Evolutionary conservation across 2,888 invertebrate genomes (phyloP), one percentile per base, ranked within the genome.

Genomic region (Mythimna ferrago): DNA sequence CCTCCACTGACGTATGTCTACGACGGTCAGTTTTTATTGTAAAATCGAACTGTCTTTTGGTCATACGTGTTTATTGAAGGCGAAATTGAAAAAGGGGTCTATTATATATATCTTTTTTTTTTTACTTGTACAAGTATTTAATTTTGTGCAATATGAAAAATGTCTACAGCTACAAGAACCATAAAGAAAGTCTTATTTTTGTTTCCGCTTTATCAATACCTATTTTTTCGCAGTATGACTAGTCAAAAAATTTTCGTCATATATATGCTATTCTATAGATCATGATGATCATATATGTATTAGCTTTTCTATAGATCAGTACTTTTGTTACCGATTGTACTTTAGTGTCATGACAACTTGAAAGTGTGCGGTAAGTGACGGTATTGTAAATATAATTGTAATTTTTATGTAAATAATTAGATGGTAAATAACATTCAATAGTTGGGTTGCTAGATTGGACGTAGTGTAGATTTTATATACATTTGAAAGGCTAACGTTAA

Each of bases 391-490:
- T 89, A 89, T 73, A 83, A 81, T 82, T 92, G 92, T 92, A 92
- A 91, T 90, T 90, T 89, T 87, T 70, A 64, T 95, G 94, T 94
- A 94, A 88, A 94, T 94, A 94, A 71, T 76, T 90, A 91, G 84
- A 61, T 83, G 78, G 82, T 86, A 84, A 86, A 86, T 80, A 86
- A 69, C 77, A 89, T 86, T 88, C 86, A 85, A 89, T 92, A 93
- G 90, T 89, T 90, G 84, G 80, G 89, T 93, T 93, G 93, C 94
- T 94, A 94, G 92, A 90, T 91, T 88, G 86, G 84, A 87, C 78
- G 82, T 90, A 86, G 82, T 78, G 91, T 94, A 94, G 94, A 93
- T 94, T 94, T 94, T 93, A 87, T 92, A 91, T 88, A 90, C 82
- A 85, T 80, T 84, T 80, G 83, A 86, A 48, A 77, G 71, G 82